These are phyloP conservation scores for Stomorhina lunata DNA, from an alignment of 2,888 invertebrate species.

Conservation along the genomic window DNA sequence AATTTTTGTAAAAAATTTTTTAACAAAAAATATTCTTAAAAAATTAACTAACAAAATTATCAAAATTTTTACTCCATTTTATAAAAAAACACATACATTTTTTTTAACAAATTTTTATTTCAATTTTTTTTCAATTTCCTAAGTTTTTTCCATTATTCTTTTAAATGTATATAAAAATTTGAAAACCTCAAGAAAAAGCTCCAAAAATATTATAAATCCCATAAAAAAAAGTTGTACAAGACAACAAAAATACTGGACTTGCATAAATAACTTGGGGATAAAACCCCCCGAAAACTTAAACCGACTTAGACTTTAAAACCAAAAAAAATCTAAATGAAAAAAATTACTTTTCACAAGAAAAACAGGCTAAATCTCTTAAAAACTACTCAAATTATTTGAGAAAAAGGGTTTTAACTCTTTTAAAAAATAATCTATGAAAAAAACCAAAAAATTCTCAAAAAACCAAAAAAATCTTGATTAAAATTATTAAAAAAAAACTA, in stretches of 20 bases:
- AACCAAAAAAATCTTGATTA: slow-evolving; percentile 10
- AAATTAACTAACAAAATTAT: slow-evolving; percentile 53
- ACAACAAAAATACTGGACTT: slow-evolving; percentile 16
- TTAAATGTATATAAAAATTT: slow-evolving; percentile 50
- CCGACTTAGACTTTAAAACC: slow-evolving; percentile 32
- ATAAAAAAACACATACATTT: slow-evolving; percentile 23
- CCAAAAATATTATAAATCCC: slow-evolving; percentile 50
- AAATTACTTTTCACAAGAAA: neutral
- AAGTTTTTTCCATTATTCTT: slow-evolving; percentile 10
- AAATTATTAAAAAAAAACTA: slow-evolving; percentile 32
- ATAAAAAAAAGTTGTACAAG: neutral
- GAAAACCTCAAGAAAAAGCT: slow-evolving; percentile 42
- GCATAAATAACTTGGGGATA: neutral
- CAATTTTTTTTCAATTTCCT: neutral
- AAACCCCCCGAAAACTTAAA: neutral
- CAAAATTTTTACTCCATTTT: slow-evolving; percentile 64
- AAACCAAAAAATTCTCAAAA: slow-evolving; percentile 16
- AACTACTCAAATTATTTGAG: neutral
- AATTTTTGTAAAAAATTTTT: slow-evolving; percentile 68
- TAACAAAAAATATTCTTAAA: slow-evolving; percentile 55
- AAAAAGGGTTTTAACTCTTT: slow-evolving; percentile 12
- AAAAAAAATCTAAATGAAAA: neutral
- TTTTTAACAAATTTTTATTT: slow-evolving; percentile 21
- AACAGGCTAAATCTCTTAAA: slow-evolving; percentile 24
- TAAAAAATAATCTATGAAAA: slow-evolving; percentile 16